phyloP scores from a whole-genome alignment of 2,113 vertebrate species.

The Chunga burmeisteri region DNA sequence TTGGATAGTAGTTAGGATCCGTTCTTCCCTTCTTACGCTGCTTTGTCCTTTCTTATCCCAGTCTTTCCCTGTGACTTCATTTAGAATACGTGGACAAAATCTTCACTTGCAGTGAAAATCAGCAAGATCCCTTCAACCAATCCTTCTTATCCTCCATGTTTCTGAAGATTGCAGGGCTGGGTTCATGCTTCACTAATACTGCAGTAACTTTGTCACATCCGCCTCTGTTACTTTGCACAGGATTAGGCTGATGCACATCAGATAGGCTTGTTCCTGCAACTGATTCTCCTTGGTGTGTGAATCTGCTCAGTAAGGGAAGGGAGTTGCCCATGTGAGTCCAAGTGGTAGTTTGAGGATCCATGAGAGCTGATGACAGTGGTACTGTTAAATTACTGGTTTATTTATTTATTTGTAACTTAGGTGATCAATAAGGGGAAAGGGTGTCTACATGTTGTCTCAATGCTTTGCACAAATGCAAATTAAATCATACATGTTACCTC shows the following conservation, averaged over 20 bases:
- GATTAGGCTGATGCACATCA: not conserved
- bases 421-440: not conserved
- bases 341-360: not conserved
- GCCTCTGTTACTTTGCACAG: not conserved
- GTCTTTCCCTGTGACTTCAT: not conserved
- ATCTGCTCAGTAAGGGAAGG: not conserved
- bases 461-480: not conserved
- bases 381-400: not conserved
- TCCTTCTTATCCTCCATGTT: accelerated
- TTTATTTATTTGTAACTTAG: not conserved
- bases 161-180: too few relatives aligned
- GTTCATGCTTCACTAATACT: not conserved
- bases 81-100: not conserved
- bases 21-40: not conserved
- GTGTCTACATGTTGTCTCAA: not conserved
- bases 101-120: not conserved
- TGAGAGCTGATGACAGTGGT: not conserved
- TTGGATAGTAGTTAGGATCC: not conserved
- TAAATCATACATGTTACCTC: not conserved
- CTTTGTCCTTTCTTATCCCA: not conserved
- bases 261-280: not conserved
- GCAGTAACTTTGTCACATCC: too few relatives aligned
- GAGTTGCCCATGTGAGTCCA: not conserved
- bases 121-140: not conserved
- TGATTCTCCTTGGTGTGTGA: not conserved